A percentile compares a stretch with the other conserved stretches of the same genome.
Conservation (phyloP, 2,113 vertebrate species). For the Phalacrocorax aristotelis region DNA sequence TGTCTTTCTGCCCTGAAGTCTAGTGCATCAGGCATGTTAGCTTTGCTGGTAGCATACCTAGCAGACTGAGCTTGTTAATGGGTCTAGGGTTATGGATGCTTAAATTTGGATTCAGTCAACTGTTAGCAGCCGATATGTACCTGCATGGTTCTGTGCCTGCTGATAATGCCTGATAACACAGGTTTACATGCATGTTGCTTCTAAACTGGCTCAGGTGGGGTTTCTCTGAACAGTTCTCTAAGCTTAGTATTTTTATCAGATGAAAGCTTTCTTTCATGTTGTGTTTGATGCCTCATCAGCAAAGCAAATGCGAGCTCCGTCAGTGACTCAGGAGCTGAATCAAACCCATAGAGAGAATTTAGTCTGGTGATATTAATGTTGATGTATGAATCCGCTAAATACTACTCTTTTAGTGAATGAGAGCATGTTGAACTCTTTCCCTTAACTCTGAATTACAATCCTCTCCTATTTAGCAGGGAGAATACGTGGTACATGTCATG, state of each 20-base stretch:
- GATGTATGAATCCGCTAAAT: not conserved
- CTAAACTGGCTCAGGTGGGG: not conserved
- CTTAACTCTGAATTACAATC: not conserved
- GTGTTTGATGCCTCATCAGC: not conserved
- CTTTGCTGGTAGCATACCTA: not conserved
- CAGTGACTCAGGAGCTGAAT: not conserved
- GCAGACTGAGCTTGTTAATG: not conserved
- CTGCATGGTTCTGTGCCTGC: not conserved
- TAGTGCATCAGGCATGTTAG: too few species aligned
- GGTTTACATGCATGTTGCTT: accelerated
- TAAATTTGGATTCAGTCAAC: not conserved
- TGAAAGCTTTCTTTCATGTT: not conserved
- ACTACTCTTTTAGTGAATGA: not conserved
- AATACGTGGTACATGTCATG: not conserved
- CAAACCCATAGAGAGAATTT: not conserved
- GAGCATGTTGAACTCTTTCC: not conserved
- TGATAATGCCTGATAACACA: not conserved
- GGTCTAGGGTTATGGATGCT: not conserved
- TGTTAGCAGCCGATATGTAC: not conserved
- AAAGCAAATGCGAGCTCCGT: not conserved
- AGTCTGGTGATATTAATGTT: not conserved
- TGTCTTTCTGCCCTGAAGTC: not conserved
- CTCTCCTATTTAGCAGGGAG: not conserved
- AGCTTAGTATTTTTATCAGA: not conserved
- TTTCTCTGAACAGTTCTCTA: not conserved